phyloP scores from a whole-genome alignment of 30 jellyfish, hydroid and myxozoan genomes.

The Chironex yamaguchii region DNA sequence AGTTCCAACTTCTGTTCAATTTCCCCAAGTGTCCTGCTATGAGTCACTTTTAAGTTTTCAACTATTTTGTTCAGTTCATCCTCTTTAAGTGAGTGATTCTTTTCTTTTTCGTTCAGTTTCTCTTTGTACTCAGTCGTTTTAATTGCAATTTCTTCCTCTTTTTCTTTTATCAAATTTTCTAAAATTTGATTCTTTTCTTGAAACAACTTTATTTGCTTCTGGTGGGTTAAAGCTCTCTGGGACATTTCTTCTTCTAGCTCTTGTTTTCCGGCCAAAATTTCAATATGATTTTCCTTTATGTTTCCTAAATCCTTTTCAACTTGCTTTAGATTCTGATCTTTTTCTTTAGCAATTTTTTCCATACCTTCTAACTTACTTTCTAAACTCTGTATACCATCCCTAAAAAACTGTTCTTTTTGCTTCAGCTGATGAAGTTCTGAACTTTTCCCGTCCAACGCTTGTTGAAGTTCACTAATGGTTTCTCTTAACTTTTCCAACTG shows the following conservation, averaged over 20 bases:
- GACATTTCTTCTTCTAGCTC: not conserved
- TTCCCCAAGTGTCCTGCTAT: not conserved
- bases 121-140: not conserved
- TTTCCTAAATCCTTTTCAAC: constrained; percentile 18
- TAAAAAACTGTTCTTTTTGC: not conserved
- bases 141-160: not conserved
- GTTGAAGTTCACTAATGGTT: constrained; percentile 20
- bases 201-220: not conserved
- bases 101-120: not conserved
- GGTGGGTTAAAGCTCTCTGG: not conserved
- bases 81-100: not conserved
- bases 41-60: not conserved
- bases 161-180: not conserved
- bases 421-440: not conserved
- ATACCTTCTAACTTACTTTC: not conserved
- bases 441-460: constrained; percentile 29
- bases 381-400: not conserved
- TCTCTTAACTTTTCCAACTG: not conserved
- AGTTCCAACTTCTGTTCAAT: not conserved
- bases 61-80: not conserved
- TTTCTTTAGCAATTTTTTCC: not conserved
- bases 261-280: constrained; percentile 1
- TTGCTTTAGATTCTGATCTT: constrained; percentile 11
- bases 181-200: not conserved
- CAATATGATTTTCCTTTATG: constrained; percentile 62